Evolutionary conservation across 2,113 vertebrate genomes (phyloP), one percentile per base, ranked within the genome.

Genomic region (Nettapus auritus): DNA sequence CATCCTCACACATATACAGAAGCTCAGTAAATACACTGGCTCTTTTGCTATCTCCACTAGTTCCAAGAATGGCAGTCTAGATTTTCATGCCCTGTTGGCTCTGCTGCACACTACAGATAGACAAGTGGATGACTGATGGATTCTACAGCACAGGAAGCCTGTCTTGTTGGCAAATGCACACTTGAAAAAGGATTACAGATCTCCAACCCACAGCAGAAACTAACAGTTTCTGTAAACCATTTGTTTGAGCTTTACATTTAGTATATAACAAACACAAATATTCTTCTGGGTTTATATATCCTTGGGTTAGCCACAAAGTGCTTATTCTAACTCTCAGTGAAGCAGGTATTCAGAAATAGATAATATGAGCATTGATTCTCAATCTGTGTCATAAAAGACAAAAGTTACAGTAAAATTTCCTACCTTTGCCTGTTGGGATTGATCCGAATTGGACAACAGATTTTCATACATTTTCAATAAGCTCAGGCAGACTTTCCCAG

Each of bases 51-150:
- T 44, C 36, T 77, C 31, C 52, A 75, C 29, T 71, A 56, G 19
- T 64, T 91, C 52, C 42, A 78, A 75, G 67, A 93, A 88, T 57
- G 53, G 75, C 88, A 96, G 52, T 36, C 80, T 80, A 78, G 64
- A 90, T 88, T 93, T 86, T 90, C 82, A 96, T 81, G 76, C 60
- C 94, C 76, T 78, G 59, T 91, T 94, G 79, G 71, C 55, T 83
- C 56, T 78, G 46, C 34, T 86, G 74, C 53, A 62, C 0, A 5
- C 62, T 74, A 60, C 79, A 91, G 42, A 91, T 70, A 78, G 33
- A 93, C 29, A 94, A 91, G 60, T 42, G 90, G 56, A 86, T 92
- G 96, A 96, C 40, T 96, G 93, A 96, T 73, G 48, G 31, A 18
- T 20, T 86, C 94, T 93, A 68, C 69, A 73, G 68, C 53, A 53